Percentiles rank a stretch among this genome's conserved stretches.
Evolutionary conservation across 2,888 invertebrate genomes (phyloP).

Genomic region (Zootermopsis nevadensis): DNA sequence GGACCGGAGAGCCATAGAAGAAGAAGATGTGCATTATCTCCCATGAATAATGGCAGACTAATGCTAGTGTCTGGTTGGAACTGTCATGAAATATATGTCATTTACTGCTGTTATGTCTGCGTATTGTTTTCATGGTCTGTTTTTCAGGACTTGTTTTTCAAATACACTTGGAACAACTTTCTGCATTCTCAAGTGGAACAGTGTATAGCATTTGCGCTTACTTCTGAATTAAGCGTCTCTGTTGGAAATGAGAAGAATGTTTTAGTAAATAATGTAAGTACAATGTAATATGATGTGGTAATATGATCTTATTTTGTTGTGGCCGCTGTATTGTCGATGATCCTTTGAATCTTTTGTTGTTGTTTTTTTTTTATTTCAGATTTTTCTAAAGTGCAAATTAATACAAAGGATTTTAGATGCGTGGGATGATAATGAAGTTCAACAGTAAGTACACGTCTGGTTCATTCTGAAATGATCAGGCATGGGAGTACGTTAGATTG

Average conservation of each 20-base stretch:
- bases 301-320: no score
- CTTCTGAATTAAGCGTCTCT: constrained; percentile 58
- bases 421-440: constrained; percentile 82
- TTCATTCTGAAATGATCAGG: no score
- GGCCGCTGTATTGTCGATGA: not conserved
- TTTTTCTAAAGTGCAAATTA: constrained; percentile 82
- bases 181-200: constrained; percentile 90
- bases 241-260: constrained; percentile 55
- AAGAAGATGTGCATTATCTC: no score
- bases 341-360: constrained; percentile 49
- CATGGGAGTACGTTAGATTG: no score
- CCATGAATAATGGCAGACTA: no score
- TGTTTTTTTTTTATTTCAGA: constrained; percentile 68
- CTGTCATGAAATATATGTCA: no score
- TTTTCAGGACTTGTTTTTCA: constrained; percentile 88
- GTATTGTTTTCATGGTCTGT: constrained; percentile 57
- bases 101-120: constrained; percentile 17
- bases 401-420: constrained; percentile 83
- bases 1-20: no score
- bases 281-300: constrained; percentile 21
- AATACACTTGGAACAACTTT: constrained; percentile 94
- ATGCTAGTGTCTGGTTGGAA: no score
- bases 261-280: constrained; percentile 60
- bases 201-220: constrained; percentile 79
- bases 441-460: constrained; percentile 74